phyloP scores from a whole-genome alignment of 2,888 invertebrate species.

The Resseliella maxima region DNA sequence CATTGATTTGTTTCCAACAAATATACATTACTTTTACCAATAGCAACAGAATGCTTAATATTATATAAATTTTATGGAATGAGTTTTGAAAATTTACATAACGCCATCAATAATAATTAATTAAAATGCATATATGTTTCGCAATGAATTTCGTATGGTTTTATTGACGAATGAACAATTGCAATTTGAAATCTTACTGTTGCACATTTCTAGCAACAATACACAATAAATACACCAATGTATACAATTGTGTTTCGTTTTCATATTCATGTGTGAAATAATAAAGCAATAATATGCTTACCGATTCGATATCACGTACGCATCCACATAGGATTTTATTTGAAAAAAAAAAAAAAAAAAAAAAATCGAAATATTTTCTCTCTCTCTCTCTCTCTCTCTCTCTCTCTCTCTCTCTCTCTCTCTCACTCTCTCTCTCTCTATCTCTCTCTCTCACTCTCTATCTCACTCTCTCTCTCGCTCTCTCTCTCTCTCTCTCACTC shows the following conservation, averaged over 20 bases:
- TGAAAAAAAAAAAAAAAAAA: neutral
- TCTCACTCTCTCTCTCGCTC: neutral
- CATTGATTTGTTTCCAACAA: neutral
- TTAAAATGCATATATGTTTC: constrained; percentile 47
- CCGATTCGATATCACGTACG: constrained; percentile 31
- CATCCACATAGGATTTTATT: neutral
- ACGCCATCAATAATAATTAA: constrained; percentile 49
- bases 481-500: neutral
- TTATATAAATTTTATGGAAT: constrained; percentile 24
- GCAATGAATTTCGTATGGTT: constrained; percentile 21
- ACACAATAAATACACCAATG: neutral
- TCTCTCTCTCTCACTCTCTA: neutral
- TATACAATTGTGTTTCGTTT: neutral
- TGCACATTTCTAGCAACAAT: neutral
- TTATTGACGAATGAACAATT: constrained; percentile 8
- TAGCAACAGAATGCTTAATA: constrained; percentile 18
- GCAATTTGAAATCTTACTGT: constrained; percentile 31
- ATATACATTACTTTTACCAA: constrained; percentile 16
- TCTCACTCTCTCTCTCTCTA: neutral
- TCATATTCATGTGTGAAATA: constrained; percentile 22
- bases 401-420: neutral
- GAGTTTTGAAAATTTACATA: constrained; percentile 26
- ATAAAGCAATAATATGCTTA: constrained; percentile 22
- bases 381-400: neutral
- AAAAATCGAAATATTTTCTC: too few relatives aligned